These are phyloP conservation scores for Meganola albula DNA, from an alignment of 2,888 invertebrate genomes.

Conservation along the genomic window DNA sequence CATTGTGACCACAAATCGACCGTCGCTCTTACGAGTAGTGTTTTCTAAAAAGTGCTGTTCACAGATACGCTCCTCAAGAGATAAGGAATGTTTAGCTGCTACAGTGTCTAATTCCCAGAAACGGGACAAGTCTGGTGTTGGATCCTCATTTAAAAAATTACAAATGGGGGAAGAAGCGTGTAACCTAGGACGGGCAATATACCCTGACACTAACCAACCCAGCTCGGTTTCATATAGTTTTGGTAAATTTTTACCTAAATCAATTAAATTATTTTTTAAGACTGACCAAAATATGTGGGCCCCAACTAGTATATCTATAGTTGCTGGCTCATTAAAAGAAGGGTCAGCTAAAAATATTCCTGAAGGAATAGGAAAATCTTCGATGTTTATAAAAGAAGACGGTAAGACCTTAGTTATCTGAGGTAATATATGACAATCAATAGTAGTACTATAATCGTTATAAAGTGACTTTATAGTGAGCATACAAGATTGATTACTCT, in stretches of 20 bases:
- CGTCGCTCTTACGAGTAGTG: conserved; percentile 10
- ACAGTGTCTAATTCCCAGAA: conserved; percentile 23
- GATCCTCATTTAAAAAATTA: conserved; percentile 8
- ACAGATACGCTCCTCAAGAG: conserved; percentile 15
- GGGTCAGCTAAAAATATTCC: conserved; percentile 19
- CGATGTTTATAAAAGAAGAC: conserved; percentile 7
- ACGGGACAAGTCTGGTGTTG: conserved; percentile 3
- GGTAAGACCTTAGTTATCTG: conserved; percentile 14
- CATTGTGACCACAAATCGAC: conserved; percentile 22
- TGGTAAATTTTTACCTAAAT: conserved; percentile 19
- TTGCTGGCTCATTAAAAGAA: conserved; percentile 16
- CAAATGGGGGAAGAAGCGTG: neutral
- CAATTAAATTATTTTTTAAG: conserved; percentile 9
- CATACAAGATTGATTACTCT: conserved; percentile 12
- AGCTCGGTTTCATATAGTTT: conserved; percentile 17
- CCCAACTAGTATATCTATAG: conserved; percentile 19
- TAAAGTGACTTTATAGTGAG: conserved; percentile 7
- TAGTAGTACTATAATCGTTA: neutral
- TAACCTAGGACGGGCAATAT: neutral
- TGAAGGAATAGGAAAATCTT: conserved; percentile 1
- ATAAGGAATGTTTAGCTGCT: conserved; percentile 7
- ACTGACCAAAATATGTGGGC: conserved; percentile 22
- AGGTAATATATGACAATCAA: conserved; percentile 5
- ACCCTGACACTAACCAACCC: conserved; percentile 23
- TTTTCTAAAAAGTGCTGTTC: conserved; percentile 15